Base-by-base conservation (phyloP, 2,888 invertebrate species). In the Nymphalis urticae region DNA sequence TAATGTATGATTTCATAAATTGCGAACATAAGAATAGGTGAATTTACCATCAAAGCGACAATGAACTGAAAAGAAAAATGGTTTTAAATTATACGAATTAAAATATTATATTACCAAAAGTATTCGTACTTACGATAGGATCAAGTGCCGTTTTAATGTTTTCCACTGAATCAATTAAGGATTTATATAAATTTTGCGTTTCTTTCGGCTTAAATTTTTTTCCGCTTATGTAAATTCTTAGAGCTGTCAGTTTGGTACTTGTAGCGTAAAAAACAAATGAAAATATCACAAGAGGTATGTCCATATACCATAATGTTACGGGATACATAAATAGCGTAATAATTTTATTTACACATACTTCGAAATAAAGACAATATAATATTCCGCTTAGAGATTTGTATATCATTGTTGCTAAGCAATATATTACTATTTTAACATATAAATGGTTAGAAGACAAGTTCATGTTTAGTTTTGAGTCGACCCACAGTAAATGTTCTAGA, bases 71-170 rank as follows among this genome's bases (percentile, higher is more conserved):
- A 32, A 21, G 21, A 6, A 32, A 32, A 6, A 32, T 5, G 6
- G 27, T 6, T 32, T 32, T 32, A 6, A 32, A 32, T 32, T 32
- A 32, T 32, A 6, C 27, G 6, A 6, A 32, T 32, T 32, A 32
- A 32, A 32, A 32, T 32, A 32, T 32, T 32, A 32, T 32, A 6
- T 32, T 32, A 32, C 6, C 27, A 32, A 32, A 32, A 32, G 27
- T 32, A 32, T 32, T 32, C 27, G 27, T 32, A 69, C 68, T 69
- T 47, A 69, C 68, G 2, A 64, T 61, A 13, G 53, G 48, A 32
- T 54, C 48, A 19, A 69, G 56, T 3, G 64, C 27, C 16, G 42
- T 27, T 32, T 53, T 56, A 6, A 56, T 8, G 6, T 17, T 62
- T 48, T 61, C 61, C 13, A 47, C 54, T 21, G 48, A 48, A 42